These are phyloP conservation scores for Serranus cabrilla DNA, from an alignment of 2,797 vertebrate species.

Conservation along the genomic window DNA sequence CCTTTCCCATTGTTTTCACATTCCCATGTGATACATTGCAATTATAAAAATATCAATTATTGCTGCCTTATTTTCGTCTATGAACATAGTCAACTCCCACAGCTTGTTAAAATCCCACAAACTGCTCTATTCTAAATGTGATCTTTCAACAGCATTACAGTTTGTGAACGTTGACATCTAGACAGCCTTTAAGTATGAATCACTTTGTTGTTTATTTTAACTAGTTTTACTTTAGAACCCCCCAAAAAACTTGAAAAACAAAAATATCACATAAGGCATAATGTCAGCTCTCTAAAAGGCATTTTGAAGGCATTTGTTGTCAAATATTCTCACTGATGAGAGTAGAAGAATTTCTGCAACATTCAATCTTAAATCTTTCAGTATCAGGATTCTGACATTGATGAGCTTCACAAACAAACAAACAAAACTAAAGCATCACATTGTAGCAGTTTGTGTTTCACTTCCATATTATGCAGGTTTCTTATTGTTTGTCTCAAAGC, in stretches of 20 bases:
- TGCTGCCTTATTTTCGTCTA: not conserved
- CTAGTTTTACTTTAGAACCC: not conserved
- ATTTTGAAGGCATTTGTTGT: conserved; percentile 40
- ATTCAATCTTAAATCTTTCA: conserved; percentile 27
- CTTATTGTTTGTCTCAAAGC: conserved; percentile 26
- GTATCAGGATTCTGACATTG: conserved; percentile 37
- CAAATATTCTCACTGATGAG: conserved; percentile 33
- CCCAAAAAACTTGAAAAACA: conserved; percentile 4
- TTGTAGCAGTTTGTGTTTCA: conserved; percentile 14
- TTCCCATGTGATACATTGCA: not conserved
- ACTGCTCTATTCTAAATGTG: conserved; percentile 15
- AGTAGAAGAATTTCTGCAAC: conserved; percentile 18
- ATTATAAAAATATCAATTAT: conserved; percentile 5
- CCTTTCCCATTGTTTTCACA: not conserved
- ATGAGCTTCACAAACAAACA: conserved; percentile 37
- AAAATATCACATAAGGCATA: conserved; percentile 24
- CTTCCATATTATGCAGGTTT: conserved; percentile 24
- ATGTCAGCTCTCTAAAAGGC: conserved; percentile 35
- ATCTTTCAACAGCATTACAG: not conserved
- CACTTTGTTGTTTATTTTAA: conserved; percentile 22
- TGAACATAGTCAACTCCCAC: not conserved
- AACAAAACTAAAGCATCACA: not conserved
- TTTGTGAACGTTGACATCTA: not conserved
- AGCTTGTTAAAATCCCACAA: conserved; percentile 12
- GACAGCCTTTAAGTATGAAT: not conserved